Conservation (phyloP, 2,113 vertebrate genomes). For the Zapornia atra region DNA sequence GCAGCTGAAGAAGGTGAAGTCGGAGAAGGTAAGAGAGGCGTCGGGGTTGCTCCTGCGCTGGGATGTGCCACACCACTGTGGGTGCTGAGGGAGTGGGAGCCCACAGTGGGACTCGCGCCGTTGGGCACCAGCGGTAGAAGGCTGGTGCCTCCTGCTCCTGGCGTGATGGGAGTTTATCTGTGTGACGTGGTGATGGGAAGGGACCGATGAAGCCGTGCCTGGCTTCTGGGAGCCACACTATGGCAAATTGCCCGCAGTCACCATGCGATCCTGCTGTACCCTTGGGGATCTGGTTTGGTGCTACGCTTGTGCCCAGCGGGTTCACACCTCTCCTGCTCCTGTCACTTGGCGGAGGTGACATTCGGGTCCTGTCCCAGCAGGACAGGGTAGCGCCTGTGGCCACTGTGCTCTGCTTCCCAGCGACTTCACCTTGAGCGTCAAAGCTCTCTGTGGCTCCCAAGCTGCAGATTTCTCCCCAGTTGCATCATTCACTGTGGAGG, state of each 20-base stretch:
- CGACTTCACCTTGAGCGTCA: neutral
- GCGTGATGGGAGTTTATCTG: fast-evolving
- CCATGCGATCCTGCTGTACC: neutral
- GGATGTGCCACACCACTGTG: fast-evolving
- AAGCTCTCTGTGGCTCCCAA: neutral
- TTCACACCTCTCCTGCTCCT: neutral
- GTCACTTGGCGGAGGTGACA: neutral
- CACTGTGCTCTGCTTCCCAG: neutral
- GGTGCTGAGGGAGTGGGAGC: fast-evolving
- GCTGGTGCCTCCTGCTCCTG: neutral
- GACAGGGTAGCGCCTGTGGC: neutral
- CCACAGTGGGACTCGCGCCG: neutral
- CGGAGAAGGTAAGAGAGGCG: conserved; percentile 90
- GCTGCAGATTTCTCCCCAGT: conserved; percentile 56
- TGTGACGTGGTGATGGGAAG: fast-evolving
- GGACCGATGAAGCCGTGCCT: fast-evolving
- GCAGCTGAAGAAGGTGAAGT: conserved; percentile 94
- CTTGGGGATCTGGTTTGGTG: fast-evolving
- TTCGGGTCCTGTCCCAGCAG: neutral
- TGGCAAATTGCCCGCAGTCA: neutral
- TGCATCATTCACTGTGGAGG: conserved; percentile 45
- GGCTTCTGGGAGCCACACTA: neutral
- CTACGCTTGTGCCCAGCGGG: fast-evolving
- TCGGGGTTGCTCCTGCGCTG: neutral
- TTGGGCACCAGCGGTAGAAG: neutral